Evolutionary conservation across 1,140 invertebrate genomes (phyloP).

Genomic region (Armadillidium nasatum): DNA sequence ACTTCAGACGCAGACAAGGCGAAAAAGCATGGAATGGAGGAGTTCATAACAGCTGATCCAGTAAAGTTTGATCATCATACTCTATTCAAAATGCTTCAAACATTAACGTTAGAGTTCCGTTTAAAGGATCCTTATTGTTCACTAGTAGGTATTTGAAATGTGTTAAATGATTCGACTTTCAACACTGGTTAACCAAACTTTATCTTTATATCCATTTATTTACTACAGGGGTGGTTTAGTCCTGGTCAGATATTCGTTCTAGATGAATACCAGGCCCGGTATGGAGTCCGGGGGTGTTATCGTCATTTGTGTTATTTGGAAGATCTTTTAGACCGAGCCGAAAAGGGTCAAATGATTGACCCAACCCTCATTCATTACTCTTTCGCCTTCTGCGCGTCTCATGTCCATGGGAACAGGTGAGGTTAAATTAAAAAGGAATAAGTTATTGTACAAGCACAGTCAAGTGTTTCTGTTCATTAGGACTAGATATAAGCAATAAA

Average conservation of each 20-base stretch:
- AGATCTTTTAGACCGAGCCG: conserved; percentile 90
- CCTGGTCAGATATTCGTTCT: conserved; percentile 97
- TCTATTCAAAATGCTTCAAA: conserved; percentile 87
- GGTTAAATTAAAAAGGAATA: neutral
- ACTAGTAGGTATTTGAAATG: conserved; percentile 60
- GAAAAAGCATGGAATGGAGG: conserved; percentile 97
- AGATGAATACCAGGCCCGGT: conserved; percentile 96
- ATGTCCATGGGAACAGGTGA: conserved; percentile 94
- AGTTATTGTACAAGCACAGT: too few relatives aligned
- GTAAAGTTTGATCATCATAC: conserved; percentile 92
- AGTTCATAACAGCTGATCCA: conserved; percentile 96
- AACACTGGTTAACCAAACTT: too few relatives aligned
- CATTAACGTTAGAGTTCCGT: conserved; percentile 87
- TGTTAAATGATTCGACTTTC: neutral
- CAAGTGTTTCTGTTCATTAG: too few relatives aligned
- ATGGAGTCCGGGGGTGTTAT: conserved; percentile 94
- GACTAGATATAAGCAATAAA: too few relatives aligned
- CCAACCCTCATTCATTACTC: conserved; percentile 97
- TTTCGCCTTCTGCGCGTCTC: conserved; percentile 97
- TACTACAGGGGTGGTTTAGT: conserved; percentile 92
- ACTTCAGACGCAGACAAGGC: conserved; percentile 83
- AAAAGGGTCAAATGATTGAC: conserved; percentile 93
- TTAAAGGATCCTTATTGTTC: conserved; percentile 96
- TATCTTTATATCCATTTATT: too few relatives aligned
- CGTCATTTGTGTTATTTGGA: conserved; percentile 93